These are phyloP conservation scores for Rhinoderma darwinii DNA, from an alignment of 2,113 vertebrate genomes.

Conservation along the genomic window DNA sequence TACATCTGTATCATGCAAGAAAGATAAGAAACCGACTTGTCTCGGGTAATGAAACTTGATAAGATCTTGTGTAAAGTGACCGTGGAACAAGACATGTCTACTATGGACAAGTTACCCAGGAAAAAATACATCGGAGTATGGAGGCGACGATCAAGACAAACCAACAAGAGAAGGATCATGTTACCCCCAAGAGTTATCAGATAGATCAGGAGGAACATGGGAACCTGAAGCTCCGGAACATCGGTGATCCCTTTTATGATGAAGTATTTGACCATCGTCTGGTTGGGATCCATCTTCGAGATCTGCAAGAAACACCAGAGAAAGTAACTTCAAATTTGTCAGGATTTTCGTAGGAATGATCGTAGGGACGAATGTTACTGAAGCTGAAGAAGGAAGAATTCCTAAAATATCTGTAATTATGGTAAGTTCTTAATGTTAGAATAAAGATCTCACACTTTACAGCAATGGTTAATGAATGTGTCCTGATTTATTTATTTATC, in stretches of 20 bases:
- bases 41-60: background rate
- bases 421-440: no score
- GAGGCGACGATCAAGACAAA: background rate
- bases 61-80: conserved; percentile 68
- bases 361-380: no score
- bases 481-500: no score
- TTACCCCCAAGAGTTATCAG: background rate
- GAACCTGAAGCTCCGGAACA: background rate
- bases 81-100: conserved; percentile 67
- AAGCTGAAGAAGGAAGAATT: no score
- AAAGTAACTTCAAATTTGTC: background rate
- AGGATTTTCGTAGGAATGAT: no score
- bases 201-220: background rate
- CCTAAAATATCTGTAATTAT: no score
- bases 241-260: conserved; percentile 2
- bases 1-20: conserved; percentile 38
- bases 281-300: background rate
- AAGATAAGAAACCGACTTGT: background rate
- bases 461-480: no score
- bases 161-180: background rate
- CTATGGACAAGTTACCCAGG: conserved; percentile 67
- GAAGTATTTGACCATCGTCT: background rate
- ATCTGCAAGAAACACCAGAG: background rate
- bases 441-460: no score
- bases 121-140: conserved; percentile 70